Conservation (phyloP, 2,113 vertebrate genomes). For the Lepidiolamprologus cunningtoni region DNA sequence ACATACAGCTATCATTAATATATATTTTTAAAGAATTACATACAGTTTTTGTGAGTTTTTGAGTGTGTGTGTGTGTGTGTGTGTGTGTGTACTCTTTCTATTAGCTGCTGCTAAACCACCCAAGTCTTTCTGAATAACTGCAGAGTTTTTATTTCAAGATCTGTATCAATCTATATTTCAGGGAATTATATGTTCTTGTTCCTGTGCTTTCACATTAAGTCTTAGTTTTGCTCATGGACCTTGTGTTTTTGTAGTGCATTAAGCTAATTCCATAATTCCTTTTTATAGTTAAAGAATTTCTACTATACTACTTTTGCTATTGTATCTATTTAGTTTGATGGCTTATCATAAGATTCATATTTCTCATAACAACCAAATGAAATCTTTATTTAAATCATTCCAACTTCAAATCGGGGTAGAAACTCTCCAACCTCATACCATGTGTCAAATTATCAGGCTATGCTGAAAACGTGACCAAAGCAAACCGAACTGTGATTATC, state of each 20-base stretch:
- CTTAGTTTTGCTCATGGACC: not conserved
- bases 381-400: not conserved
- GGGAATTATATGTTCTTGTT: not conserved
- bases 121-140: not conserved
- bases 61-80: accelerated
- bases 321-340: not conserved
- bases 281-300: not conserved
- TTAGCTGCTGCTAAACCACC: not conserved
- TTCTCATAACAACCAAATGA: not conserved
- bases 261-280: not conserved
- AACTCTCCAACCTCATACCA: slow-evolving; percentile 7
- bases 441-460: slow-evolving; percentile 11
- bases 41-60: not conserved
- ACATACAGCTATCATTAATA: not conserved
- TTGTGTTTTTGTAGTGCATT: not conserved
- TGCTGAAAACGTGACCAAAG: slow-evolving; percentile 15
- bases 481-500: slow-evolving; percentile 15
- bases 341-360: not conserved
- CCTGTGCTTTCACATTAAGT: not conserved
- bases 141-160: not conserved
- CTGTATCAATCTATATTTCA: not conserved
- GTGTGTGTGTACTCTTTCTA: not conserved
- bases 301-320: not conserved
- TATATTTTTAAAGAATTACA: not conserved
- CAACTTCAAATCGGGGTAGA: not conserved